Conservation (phyloP, 2,113 vertebrate species). For the Pleuronectes platessa region DNA sequence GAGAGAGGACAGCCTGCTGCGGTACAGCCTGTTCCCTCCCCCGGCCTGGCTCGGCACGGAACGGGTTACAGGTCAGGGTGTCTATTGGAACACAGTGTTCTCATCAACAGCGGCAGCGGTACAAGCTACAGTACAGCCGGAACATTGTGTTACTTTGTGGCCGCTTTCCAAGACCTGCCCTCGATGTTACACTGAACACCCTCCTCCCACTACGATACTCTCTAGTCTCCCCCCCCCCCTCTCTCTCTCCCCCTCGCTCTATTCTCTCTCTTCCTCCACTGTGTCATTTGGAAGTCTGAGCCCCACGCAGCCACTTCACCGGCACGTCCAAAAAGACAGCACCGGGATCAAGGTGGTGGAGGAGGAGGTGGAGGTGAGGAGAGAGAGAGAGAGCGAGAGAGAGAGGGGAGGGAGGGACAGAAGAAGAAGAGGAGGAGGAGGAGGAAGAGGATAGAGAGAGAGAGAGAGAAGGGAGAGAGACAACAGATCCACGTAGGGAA, state of each 20-base stretch:
- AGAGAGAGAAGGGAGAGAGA: neutral
- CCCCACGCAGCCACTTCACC: slow-evolving; percentile 59
- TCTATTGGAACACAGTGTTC: slow-evolving; percentile 88
- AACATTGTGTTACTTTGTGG: slow-evolving; percentile 90
- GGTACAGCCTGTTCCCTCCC: slow-evolving; percentile 80
- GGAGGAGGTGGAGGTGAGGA: neutral
- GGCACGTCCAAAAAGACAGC: slow-evolving; percentile 31
- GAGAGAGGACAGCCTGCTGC: slow-evolving; percentile 71
- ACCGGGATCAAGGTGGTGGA: neutral
- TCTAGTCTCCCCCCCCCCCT: slow-evolving; percentile 5
- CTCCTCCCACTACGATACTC: slow-evolving; percentile 15
- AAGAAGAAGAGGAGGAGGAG: neutral
- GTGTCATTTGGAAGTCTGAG: slow-evolving; percentile 58
- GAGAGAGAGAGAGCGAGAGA: neutral
- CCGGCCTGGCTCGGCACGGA: slow-evolving; percentile 77
- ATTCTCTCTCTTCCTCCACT: neutral
- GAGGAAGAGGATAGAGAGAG: neutral
- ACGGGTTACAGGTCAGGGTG: slow-evolving; percentile 88
- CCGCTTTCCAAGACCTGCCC: slow-evolving; percentile 86
- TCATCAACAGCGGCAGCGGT: slow-evolving; percentile 83
- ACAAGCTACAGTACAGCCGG: slow-evolving; percentile 86
- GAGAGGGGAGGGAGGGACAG: neutral
- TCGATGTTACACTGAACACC: slow-evolving; percentile 80
- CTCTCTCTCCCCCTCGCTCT: neutral
- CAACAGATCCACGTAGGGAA: slow-evolving; percentile 29